Evolutionary conservation across 2,888 invertebrate species (phyloP).

Genomic region (Euplagia quadripunctaria): DNA sequence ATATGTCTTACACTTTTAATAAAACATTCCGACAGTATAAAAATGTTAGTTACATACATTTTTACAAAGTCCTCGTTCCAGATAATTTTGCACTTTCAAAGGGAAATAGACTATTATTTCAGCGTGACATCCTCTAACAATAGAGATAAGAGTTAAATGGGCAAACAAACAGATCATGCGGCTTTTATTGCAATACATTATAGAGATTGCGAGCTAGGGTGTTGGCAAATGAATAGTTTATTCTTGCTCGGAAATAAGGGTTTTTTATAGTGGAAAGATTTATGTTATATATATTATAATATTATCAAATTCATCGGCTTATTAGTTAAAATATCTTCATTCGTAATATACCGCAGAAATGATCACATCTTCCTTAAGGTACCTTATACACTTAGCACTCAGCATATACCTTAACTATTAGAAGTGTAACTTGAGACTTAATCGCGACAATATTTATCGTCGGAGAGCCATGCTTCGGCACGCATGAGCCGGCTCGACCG

Average conservation of each 20-base stretch:
- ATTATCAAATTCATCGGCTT: too few relatives aligned
- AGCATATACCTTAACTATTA: too few relatives aligned
- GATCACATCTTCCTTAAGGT: too few relatives aligned
- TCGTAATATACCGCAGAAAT: too few relatives aligned
- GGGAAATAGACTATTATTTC: constrained; percentile 52
- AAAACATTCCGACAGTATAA: constrained; percentile 10
- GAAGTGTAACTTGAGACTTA: too few relatives aligned
- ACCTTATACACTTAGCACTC: too few relatives aligned
- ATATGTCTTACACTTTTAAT: background rate
- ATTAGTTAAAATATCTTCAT: too few relatives aligned
- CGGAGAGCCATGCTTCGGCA: too few relatives aligned
- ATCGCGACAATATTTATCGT: too few relatives aligned
- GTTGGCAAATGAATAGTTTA: constrained; percentile 52
- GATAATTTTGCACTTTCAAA: constrained; percentile 47
- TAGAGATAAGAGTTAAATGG: constrained; percentile 59
- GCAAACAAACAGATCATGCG: constrained; percentile 59
- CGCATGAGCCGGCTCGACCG: too few relatives aligned
- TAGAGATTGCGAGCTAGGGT: constrained; percentile 51
- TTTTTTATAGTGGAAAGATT: too few relatives aligned
- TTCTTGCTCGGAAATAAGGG: constrained; percentile 20
- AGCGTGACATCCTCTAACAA: constrained; percentile 49
- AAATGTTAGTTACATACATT: constrained; percentile 22
- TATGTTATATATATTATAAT: too few relatives aligned
- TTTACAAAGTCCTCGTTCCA: constrained; percentile 26
- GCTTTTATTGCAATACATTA: constrained; percentile 61